A percentile compares a stretch with the other conserved stretches of the same genome.
These are phyloP conservation scores for Cavia porcellus DNA, from an alignment of 2,113 vertebrate species.

Conservation along the genomic window DNA sequence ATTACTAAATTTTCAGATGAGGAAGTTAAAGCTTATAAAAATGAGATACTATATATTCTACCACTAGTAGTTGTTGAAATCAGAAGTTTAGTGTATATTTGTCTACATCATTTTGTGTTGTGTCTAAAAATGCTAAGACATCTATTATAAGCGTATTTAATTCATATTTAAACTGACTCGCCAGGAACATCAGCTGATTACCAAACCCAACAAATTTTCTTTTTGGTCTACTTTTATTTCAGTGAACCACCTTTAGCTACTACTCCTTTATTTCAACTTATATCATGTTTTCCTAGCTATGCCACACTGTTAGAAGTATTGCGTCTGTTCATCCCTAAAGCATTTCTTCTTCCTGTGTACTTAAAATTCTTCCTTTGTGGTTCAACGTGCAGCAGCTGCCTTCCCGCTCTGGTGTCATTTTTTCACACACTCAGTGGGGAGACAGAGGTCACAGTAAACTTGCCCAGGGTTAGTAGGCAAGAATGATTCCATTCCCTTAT, in stretches of 20 bases:
- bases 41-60: not conserved
- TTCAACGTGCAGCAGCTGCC: not conserved
- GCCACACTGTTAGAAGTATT: not conserved
- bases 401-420: not conserved
- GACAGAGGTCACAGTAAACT: not conserved
- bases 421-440: not conserved
- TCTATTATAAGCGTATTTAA: not conserved
- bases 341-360: not conserved
- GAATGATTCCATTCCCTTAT: not conserved
- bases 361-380: slow-evolving; percentile 11
- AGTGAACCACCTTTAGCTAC: not conserved
- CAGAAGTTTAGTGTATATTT: slow-evolving; percentile 23
- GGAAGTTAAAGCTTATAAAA: not conserved
- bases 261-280: not conserved
- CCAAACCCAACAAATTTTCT: not conserved
- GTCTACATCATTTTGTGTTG: not conserved
- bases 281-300: not conserved
- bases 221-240: not conserved
- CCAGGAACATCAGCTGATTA: not conserved
- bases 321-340: not conserved
- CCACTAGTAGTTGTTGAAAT: not conserved
- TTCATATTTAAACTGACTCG: not conserved
- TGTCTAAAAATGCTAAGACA: not conserved
- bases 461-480: not conserved
- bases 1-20: not conserved